A percentile compares a stretch with the other conserved stretches of the same genome.
Evolutionary conservation across 2,888 invertebrate genomes (phyloP).

Genomic region (Pseudococcus jackbeardsleyi): DNA sequence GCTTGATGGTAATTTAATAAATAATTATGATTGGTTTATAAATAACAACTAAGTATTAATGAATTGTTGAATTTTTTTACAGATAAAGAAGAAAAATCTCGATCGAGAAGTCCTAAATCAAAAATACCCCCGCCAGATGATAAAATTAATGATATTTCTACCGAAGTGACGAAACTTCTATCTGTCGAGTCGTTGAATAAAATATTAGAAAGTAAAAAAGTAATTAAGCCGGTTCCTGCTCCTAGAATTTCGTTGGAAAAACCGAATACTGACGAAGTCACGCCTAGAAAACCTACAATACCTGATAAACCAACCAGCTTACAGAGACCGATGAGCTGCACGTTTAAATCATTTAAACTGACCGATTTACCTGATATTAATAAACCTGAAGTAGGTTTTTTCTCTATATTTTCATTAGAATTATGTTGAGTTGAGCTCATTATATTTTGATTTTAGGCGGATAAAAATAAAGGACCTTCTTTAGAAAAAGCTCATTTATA

Average conservation of each 20-base stretch:
- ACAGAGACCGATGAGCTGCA: constrained; percentile 71
- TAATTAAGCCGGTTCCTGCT: constrained; percentile 73
- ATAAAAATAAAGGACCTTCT: constrained; percentile 69
- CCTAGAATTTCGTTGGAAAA: constrained; percentile 71
- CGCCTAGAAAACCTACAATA: constrained; percentile 79
- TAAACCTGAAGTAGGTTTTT: constrained; percentile 68
- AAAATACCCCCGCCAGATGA: background rate
- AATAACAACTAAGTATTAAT: background rate
- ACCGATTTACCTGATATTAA: constrained; percentile 69
- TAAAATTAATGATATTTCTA: background rate
- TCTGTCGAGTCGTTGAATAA: constrained; percentile 46
- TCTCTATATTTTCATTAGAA: background rate
- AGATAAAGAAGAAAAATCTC: constrained; percentile 50
- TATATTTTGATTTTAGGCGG: background rate
- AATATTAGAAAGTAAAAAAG: constrained; percentile 59
- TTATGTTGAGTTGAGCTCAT: background rate
- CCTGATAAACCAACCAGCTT: constrained; percentile 84
- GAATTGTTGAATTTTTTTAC: background rate
- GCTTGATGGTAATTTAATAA: background rate
- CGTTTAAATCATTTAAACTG: constrained; percentile 71
- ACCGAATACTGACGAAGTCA: constrained; percentile 66
- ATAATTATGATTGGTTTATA: background rate
- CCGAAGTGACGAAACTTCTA: constrained; percentile 44
- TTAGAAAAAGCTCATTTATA: constrained; percentile 80
- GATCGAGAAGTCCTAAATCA: constrained; percentile 1